Evolutionary conservation across 92 coral and sea anemone genomes (phyloP).

Genomic region (Phenganax marumi): DNA sequence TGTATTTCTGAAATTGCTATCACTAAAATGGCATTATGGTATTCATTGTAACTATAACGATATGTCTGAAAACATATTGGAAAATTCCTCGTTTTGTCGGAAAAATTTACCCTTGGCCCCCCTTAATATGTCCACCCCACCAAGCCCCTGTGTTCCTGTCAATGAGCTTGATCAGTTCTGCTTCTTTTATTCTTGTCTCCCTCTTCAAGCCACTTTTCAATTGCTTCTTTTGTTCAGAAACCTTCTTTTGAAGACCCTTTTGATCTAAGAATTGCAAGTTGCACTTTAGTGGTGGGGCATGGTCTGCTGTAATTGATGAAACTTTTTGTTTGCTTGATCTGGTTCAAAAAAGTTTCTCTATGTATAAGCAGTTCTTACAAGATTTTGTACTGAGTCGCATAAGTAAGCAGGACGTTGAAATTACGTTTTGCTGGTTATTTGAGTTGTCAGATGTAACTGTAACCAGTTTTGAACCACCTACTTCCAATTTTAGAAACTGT

Average conservation of each 20-base stretch:
- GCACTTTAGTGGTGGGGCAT: background rate
- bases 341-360: background rate
- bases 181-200: background rate
- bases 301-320: background rate
- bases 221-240: background rate
- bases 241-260: background rate
- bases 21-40: too few relatives aligned
- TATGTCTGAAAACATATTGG: too few relatives aligned
- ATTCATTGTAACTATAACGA: too few relatives aligned
- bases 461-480: background rate
- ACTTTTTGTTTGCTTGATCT: background rate
- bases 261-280: background rate
- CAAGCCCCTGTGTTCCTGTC: too few relatives aligned
- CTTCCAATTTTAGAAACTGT: conserved; percentile 3
- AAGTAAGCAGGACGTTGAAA: background rate
- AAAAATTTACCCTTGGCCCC: too few relatives aligned
- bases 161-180: background rate
- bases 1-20: too few relatives aligned
- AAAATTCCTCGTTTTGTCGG: too few relatives aligned
- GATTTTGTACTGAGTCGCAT: background rate
- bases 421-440: background rate
- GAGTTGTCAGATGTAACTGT: background rate
- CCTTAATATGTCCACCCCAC: too few relatives aligned
- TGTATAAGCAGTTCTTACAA: background rate
- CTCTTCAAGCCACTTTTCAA: background rate